Evolutionary conservation across 2,113 vertebrate species (phyloP), one percentile per base, ranked within the genome.

Genomic region (Chaetops frenatus): DNA sequence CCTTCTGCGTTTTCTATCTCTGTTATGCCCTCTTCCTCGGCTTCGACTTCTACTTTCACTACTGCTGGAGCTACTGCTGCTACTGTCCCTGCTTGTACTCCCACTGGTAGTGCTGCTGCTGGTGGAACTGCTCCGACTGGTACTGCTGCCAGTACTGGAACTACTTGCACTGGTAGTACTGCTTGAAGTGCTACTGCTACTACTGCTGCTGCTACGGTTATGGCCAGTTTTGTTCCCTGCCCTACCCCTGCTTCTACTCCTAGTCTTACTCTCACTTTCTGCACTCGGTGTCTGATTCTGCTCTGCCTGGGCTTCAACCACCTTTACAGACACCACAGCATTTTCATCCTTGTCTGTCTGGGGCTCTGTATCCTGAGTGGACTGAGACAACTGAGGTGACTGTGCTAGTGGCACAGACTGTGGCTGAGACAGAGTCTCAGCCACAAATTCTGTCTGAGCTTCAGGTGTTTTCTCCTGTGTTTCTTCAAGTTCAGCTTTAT

Each of bases 61-160:
- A n/a, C 98, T 99, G 42, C 97, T 98, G 51, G 97, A 98, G 62
- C 98, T 98, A 91, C 98, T 98, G 92, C 97, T 98, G 86, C 98
- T 98, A 6, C 98, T 99, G 14, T 98, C 98, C 77, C 98, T 98
- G 8, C 98, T 99, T 4, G 98, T 99, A n/a, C 97, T 99, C 0
- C 98, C 99, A 8, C 98, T 99, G 1, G 97, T 97, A 47, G 97
- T 98, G 70, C 98, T 98, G 92, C 98, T 98, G 86, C 98, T 98
- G 89, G 98, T 99, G 51, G 98, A 99, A 48, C 98, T 99, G 79
- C 93, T 98, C 28, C 98, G 98, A 81, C 98, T 99, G 76, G 98
- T 98, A 16, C 98, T 99, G 74, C 97, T 98, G 92, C 98, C 98
- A 92, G 98, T 98, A 81, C 97, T 98, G 40, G 98, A 98, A 25